Evolutionary conservation across 1,140 invertebrate species (phyloP).

Genomic region (Drosophila kikkawai): DNA sequence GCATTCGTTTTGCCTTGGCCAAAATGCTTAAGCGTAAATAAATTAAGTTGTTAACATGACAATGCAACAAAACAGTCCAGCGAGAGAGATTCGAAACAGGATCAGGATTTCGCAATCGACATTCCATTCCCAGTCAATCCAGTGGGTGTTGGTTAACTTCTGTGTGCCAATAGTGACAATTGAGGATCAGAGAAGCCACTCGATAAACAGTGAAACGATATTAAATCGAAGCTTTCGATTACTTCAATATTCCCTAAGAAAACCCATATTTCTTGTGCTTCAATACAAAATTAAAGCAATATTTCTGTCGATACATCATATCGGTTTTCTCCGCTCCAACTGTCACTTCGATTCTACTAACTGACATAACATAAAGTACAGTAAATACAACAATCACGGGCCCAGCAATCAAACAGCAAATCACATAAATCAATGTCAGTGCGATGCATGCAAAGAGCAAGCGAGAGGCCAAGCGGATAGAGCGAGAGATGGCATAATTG

Average conservation of each 20-base stretch:
- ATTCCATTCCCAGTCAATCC: slow-evolving; percentile 25
- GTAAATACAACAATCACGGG: slow-evolving; percentile 45
- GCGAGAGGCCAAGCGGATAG: slow-evolving; percentile 17
- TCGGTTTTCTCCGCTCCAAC: slow-evolving; percentile 2
- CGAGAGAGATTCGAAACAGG: slow-evolving; percentile 19
- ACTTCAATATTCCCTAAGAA: not conserved
- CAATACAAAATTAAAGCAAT: not conserved
- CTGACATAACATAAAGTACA: slow-evolving; percentile 36
- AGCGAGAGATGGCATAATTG: slow-evolving; percentile 14
- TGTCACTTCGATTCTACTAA: slow-evolving; percentile 20
- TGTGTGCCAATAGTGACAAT: slow-evolving; percentile 12
- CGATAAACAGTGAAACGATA: not conserved
- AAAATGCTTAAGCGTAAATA: slow-evolving; percentile 68
- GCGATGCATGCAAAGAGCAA: slow-evolving; percentile 19
- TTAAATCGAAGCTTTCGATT: not conserved
- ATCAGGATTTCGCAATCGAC: slow-evolving; percentile 13
- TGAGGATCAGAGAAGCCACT: not conserved
- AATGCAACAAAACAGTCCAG: slow-evolving; percentile 69
- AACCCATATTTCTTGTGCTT: not conserved
- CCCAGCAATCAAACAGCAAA: slow-evolving; percentile 46
- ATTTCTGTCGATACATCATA: not conserved
- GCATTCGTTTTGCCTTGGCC: slow-evolving; percentile 41
- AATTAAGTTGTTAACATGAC: slow-evolving; percentile 83
- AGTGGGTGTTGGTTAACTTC: slow-evolving; percentile 32
- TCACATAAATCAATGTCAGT: slow-evolving; percentile 79